A percentile compares a stretch with the other conserved stretches of the same genome.
phyloP scores from a whole-genome alignment of 2,888 invertebrate species.

The Zhengitettix transpicula region DNA sequence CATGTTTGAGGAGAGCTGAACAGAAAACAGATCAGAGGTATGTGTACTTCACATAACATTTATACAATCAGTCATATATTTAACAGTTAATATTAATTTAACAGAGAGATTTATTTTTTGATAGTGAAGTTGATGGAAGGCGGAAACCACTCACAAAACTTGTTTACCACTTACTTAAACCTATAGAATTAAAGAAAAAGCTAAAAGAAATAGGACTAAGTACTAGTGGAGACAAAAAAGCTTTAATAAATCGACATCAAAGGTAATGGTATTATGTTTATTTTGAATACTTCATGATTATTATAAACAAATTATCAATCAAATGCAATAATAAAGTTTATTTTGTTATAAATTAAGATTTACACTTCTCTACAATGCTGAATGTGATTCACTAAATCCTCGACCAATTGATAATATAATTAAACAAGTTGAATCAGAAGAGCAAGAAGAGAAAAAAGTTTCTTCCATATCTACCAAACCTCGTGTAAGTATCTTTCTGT shows the following conservation, averaged over 20 bases:
- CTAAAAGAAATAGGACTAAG: conserved; percentile 29
- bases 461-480: too few species aligned
- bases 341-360: too few species aligned
- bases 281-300: not conserved
- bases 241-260: conserved; percentile 23
- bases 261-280: conserved; percentile 12
- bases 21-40: not conserved
- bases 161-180: conserved; percentile 27
- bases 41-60: too few species aligned
- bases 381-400: conserved; percentile 30
- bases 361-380: conserved; percentile 27
- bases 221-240: conserved; percentile 26
- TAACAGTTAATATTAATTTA: too few species aligned
- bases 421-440: conserved; percentile 26
- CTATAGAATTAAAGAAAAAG: conserved; percentile 27
- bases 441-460: conserved; percentile 20
- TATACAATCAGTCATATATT: not conserved
- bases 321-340: too few species aligned
- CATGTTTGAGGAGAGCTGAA: conserved; percentile 25
- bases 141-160: not conserved
- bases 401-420: conserved; percentile 24
- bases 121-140: not conserved
- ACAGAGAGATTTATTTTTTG: too few species aligned
- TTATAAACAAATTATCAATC: too few species aligned
- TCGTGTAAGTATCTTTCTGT: too few species aligned